phyloP scores from a whole-genome alignment of 1,140 invertebrate genomes.

The Dreissena polymorpha region DNA sequence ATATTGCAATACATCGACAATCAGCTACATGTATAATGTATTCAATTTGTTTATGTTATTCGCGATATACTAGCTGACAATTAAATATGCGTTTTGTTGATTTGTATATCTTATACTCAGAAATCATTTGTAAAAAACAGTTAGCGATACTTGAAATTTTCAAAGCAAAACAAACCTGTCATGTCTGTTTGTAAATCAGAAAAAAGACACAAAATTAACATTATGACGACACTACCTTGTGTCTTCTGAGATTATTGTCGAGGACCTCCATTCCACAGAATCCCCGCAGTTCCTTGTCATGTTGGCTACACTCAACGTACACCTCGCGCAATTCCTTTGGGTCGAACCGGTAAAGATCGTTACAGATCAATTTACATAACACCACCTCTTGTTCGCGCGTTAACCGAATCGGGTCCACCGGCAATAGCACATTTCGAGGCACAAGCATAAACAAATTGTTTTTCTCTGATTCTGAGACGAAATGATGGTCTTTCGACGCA shows the following conservation, averaged over 20 bases:
- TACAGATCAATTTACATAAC: slow-evolving; percentile 48
- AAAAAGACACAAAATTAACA: too few species aligned
- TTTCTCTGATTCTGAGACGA: slow-evolving; percentile 11
- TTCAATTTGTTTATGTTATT: too few species aligned
- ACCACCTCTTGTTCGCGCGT: slow-evolving; percentile 23
- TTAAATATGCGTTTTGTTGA: too few species aligned
- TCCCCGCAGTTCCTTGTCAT: slow-evolving; percentile 34
- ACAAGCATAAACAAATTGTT: slow-evolving; percentile 38
- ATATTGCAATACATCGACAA: too few species aligned
- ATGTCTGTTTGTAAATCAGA: too few species aligned
- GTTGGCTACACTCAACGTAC: slow-evolving; percentile 36
- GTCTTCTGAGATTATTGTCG: not conserved
- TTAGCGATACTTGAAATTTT: too few species aligned
- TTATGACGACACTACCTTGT: slow-evolving; percentile 16
- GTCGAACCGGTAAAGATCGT: slow-evolving; percentile 42
- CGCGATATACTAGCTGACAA: too few species aligned
- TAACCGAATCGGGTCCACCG: slow-evolving; percentile 43
- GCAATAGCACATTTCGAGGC: slow-evolving; percentile 39
- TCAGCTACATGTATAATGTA: too few species aligned
- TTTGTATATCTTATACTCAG: too few species aligned
- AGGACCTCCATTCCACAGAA: slow-evolving; percentile 28
- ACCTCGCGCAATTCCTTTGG: slow-evolving; percentile 34
- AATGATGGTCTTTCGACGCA: not conserved
- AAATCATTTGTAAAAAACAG: too few species aligned
- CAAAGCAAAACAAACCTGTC: too few species aligned